Base-by-base conservation (phyloP, 2,797 vertebrate genomes). In the Parotocinclus haroldoi region DNA sequence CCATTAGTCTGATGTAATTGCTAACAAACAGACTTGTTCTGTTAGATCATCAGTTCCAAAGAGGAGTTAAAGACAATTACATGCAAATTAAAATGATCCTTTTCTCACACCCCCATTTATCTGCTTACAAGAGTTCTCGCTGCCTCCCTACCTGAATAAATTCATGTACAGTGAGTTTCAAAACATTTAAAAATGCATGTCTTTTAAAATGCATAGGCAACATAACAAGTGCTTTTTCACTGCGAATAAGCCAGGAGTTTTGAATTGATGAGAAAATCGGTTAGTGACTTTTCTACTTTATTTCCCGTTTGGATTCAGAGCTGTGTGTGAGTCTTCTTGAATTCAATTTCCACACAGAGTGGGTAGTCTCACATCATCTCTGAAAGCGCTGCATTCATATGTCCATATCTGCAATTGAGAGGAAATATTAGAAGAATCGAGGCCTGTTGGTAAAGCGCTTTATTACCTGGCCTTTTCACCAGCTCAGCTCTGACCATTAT, bases 1-100 rank as follows among this genome's bases (percentile, higher is more conserved):
- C 74, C 69, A 78, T 80, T 77, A 78, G 58, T 58, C 19, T 76
- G 67, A 68, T 78, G 69, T 78, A 78, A 80, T 78, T 77, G 71
- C 71, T 73, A 73, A 73, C 73, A 77, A 78, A 80, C 73, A 77
- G 51, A 63, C 65, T 71, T 60, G 49, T 49, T 65, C 62, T 66
- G 54, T 27, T 27, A 68, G 60, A 72, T 64, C 58, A 71, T 75
- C 69, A 63, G 68, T 75, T 80, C 66, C 74, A 61, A 60, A 55
- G 66, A 68, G 56, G 69, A 71, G 73, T 69, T 64, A 64, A n/a
- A 76, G 66, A 74, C 73, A 77, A 80, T 79, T 69, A 68, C 64
- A 74, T 80, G 79, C 68, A 77, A 77, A 76, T 73, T 74, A 59
- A 71, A 78, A 71, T 69, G 44, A 72, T 68, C 57, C 57, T 68